These are phyloP conservation scores for Halcyon senegalensis DNA, from an alignment of 2,113 vertebrate genomes.

Conservation along the genomic window DNA sequence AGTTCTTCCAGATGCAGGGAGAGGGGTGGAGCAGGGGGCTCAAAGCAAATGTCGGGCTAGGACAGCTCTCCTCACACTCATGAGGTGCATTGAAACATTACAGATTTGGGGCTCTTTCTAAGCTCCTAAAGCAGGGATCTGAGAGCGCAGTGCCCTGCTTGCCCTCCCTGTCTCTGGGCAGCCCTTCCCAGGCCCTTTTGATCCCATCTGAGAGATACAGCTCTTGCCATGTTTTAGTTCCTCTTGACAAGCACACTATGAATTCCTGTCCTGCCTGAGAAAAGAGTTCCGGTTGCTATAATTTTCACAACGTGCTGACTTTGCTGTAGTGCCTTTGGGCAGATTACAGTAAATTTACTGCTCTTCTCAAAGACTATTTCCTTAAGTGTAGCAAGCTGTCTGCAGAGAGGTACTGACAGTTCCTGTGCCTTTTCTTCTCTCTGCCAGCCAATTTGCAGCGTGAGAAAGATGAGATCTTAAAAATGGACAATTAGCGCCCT, in stretches of 20 bases:
- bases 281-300: not conserved
- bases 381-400: not conserved
- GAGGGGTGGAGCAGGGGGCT: not conserved
- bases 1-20: not conserved
- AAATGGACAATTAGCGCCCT: not conserved
- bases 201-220: not conserved
- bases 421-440: not conserved
- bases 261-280: not conserved
- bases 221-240: not conserved
- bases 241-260: not conserved
- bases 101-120: not conserved
- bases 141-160: accelerated
- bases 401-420: not conserved
- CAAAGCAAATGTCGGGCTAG: not conserved
- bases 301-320: not conserved
- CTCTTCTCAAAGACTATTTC: conserved; percentile 6
- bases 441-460: not conserved
- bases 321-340: not conserved
- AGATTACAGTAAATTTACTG: not conserved
- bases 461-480: conserved; percentile 32
- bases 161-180: not conserved
- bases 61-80: not conserved
- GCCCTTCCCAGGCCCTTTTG: not conserved
- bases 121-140: not conserved
- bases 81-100: not conserved